Conservation (phyloP, 2,888 invertebrate genomes). For the Watsonalla binaria region DNA sequence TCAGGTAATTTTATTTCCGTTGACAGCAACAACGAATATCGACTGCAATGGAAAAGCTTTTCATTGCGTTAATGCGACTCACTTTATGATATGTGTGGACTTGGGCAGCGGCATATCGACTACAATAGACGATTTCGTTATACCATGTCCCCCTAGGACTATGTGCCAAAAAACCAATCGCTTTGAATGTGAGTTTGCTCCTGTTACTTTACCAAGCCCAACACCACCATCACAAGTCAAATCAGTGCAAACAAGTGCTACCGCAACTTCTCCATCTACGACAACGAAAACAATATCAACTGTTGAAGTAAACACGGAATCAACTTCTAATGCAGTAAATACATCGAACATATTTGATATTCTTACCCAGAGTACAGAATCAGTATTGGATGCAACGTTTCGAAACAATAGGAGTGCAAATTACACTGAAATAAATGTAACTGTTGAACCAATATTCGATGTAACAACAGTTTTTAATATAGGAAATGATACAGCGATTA, state of each 20-base stretch:
- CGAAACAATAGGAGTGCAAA: not conserved
- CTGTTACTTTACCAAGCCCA: constrained; percentile 19
- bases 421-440: not conserved
- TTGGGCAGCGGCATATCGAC: constrained; percentile 57
- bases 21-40: constrained; percentile 40
- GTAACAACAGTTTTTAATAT: not conserved
- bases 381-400: not conserved
- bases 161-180: constrained; percentile 47
- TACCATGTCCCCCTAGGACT: constrained; percentile 58
- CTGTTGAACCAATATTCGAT: not conserved
- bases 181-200: constrained; percentile 61
- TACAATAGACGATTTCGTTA: constrained; percentile 57
- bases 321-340: constrained; percentile 20
- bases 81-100: constrained; percentile 73
- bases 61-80: constrained; percentile 64
- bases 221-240: constrained; percentile 8
- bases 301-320: constrained; percentile 12
- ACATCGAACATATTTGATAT: constrained; percentile 15
- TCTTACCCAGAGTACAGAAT: not conserved
- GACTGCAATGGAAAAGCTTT: constrained; percentile 70
- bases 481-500: not conserved
- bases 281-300: not conserved
- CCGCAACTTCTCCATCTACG: constrained; percentile 3
- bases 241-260: constrained; percentile 12
- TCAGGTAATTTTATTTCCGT: constrained; percentile 44